Conservation (phyloP, 2,888 invertebrate genomes). For the Dolichopus griseipennis region DNA sequence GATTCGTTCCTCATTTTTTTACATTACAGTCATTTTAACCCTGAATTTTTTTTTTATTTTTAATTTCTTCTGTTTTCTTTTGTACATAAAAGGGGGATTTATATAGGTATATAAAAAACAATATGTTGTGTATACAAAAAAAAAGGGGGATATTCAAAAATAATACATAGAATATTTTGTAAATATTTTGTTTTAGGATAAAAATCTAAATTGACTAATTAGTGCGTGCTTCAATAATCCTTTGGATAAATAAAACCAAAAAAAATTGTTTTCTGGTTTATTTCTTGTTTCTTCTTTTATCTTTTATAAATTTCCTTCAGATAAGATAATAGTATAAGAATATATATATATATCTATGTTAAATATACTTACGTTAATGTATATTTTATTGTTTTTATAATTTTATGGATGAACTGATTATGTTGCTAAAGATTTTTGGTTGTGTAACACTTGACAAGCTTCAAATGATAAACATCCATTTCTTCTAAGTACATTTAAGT, state of each 20-base stretch:
- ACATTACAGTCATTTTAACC: background rate
- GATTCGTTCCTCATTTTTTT: background rate
- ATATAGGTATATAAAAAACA: background rate
- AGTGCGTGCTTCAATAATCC: background rate
- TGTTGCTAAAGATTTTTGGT: no score
- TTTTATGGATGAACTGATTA: no score
- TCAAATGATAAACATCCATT: no score
- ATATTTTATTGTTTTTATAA: no score
- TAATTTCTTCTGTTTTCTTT: background rate
- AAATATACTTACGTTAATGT: no score
- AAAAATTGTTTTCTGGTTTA: no score
- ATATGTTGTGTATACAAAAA: background rate
- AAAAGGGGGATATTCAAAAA: background rate
- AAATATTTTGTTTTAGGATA: constrained; percentile 1
- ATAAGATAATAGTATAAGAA: no score
- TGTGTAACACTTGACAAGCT: no score
- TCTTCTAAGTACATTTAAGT: no score
- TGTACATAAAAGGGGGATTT: background rate
- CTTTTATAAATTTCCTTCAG: no score
- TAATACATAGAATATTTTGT: background rate
- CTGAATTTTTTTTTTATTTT: background rate
- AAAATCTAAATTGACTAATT: constrained; percentile 1
- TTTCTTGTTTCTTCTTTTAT: no score
- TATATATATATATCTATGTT: no score
- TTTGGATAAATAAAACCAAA: background rate